Evolutionary conservation across 1,140 invertebrate species (phyloP).

Genomic region (Ips nitidus): DNA sequence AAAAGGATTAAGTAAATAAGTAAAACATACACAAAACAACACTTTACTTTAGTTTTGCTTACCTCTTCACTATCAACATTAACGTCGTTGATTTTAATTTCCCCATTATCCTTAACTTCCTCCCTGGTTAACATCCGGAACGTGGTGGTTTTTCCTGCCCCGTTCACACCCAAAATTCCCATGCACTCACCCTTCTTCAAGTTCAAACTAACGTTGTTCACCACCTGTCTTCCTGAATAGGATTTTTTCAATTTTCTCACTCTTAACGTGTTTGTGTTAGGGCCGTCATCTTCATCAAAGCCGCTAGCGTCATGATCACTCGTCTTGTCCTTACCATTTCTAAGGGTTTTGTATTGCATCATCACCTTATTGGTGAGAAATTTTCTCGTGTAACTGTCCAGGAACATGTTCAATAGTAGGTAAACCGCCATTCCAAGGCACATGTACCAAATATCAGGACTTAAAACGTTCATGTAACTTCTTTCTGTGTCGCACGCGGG

Average conservation of each 20-base stretch:
- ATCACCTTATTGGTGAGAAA: slow-evolving; percentile 1
- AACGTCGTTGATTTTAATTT: slow-evolving; percentile 20
- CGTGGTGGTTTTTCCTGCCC: slow-evolving; percentile 89
- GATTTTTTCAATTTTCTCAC: slow-evolving; percentile 32
- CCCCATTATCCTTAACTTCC: slow-evolving; percentile 44
- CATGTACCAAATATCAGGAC: slow-evolving; percentile 19
- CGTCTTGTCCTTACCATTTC: background rate
- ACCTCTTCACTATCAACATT: slow-evolving; percentile 27
- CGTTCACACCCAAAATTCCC: slow-evolving; percentile 75
- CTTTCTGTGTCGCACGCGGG: background rate
- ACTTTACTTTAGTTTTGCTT: background rate
- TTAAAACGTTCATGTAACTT: slow-evolving; percentile 19
- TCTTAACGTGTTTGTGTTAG: slow-evolving; percentile 17
- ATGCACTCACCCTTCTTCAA: slow-evolving; percentile 74
- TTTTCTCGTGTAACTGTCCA: slow-evolving; percentile 23
- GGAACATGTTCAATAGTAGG: slow-evolving; percentile 29
- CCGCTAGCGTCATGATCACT: background rate
- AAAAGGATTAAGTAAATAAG: background rate
- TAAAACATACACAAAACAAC: background rate
- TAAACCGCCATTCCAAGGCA: slow-evolving; percentile 19
- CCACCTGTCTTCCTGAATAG: slow-evolving; percentile 28
- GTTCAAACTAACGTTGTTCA: slow-evolving; percentile 26
- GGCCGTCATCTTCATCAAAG: slow-evolving; percentile 8
- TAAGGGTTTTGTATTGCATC: background rate
- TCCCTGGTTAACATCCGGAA: slow-evolving; percentile 78